Conservation (phyloP, 2,888 invertebrate genomes). For the Cerastis rubricosa region DNA sequence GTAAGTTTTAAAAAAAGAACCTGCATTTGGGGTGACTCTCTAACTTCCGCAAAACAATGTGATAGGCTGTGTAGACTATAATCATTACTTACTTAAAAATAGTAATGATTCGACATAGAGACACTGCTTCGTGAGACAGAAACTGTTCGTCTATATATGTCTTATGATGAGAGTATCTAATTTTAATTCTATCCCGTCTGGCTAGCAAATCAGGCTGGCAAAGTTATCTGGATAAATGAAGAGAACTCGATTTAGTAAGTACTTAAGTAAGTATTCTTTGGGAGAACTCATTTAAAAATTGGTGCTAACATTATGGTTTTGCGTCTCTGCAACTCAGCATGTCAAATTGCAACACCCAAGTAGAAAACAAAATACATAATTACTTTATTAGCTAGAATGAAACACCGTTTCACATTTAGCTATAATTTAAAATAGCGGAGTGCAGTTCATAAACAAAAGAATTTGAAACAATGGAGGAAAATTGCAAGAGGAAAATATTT, state of each 20-base stretch:
- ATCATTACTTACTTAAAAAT: no score
- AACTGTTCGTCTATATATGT: not conserved
- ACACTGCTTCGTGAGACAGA: not conserved
- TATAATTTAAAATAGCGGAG: not conserved
- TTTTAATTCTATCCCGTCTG: not conserved
- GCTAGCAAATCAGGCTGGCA: not conserved
- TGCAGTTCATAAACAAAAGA: not conserved
- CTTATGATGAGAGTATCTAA: not conserved
- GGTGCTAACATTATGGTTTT: slow-evolving; percentile 16
- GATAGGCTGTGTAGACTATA: not conserved
- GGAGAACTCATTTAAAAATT: not conserved
- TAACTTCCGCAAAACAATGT: not conserved
- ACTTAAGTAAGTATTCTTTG: not conserved
- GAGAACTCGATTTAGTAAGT: not conserved
- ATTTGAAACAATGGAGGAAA: slow-evolving; percentile 1
- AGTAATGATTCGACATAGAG: not conserved
- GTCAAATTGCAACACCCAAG: slow-evolving; percentile 32
- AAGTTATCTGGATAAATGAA: not conserved
- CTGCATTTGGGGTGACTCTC: not conserved
- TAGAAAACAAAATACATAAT: slow-evolving; percentile 11
- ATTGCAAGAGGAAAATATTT: slow-evolving; percentile 11
- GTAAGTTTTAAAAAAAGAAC: not conserved
- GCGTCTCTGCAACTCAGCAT: slow-evolving; percentile 29
- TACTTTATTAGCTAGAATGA: slow-evolving; percentile 4
- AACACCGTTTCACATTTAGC: not conserved